phyloP scores from a whole-genome alignment of 2,888 invertebrate species.

The Frankliniella fusca region DNA sequence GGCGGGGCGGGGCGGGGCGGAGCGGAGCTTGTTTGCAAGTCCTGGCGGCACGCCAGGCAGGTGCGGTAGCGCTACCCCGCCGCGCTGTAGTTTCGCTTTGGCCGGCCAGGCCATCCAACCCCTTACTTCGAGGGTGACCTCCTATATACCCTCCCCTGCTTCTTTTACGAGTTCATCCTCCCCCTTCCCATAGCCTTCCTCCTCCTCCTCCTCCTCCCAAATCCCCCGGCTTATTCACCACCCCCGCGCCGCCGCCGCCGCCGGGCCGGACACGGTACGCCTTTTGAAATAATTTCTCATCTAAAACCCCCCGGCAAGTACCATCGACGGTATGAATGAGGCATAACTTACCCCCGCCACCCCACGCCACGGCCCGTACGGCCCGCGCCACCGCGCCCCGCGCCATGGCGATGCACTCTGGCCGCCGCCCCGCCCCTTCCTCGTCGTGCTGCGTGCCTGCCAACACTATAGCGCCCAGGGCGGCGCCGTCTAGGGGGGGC shows the following conservation, averaged over 20 bases:
- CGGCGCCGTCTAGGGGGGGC: background rate
- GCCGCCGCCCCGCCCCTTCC: background rate
- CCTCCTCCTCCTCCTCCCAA: background rate
- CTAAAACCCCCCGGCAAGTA: background rate
- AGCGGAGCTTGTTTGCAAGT: too few species aligned
- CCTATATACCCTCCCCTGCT: too few species aligned
- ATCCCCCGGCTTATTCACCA: background rate
- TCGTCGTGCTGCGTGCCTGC: background rate
- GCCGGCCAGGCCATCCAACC: too few species aligned
- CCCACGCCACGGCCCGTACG: background rate
- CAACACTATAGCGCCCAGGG: background rate
- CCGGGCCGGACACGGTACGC: background rate
- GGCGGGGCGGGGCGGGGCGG: too few species aligned
- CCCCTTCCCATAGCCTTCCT: too few species aligned
- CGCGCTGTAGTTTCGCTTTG: too few species aligned
- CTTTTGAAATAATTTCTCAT: slow-evolving; percentile 11
- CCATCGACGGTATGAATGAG: slow-evolving; percentile 5
- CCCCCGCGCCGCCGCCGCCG: background rate
- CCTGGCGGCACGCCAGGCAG: too few species aligned
- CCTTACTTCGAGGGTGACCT: too few species aligned
- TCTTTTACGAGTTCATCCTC: too few species aligned
- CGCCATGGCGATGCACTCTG: background rate
- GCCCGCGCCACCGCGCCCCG: background rate
- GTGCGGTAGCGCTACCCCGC: too few species aligned
- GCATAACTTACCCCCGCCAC: slow-evolving; percentile 2